Percentiles rank a stretch among this genome's conserved stretches.
Evolutionary conservation across 2,888 invertebrate species (phyloP).

Genomic region (Stratiomys singularior): DNA sequence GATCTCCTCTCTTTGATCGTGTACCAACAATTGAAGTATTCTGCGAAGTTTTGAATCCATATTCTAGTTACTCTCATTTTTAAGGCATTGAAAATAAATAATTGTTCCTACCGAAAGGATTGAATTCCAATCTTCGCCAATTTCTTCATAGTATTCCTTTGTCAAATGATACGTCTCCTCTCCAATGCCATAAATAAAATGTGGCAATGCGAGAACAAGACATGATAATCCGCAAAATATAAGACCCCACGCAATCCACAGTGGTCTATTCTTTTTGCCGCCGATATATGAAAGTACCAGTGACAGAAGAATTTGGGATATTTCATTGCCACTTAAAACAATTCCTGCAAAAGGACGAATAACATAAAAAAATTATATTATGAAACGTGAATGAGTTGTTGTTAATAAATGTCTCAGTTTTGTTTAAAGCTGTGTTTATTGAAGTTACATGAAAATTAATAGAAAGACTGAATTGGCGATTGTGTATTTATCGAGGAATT

Average conservation of each 20-base stretch:
- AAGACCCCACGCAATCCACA: constrained; percentile 74
- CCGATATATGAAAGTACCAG: constrained; percentile 73
- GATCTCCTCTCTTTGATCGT: constrained; percentile 13
- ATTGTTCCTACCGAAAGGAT: background rate
- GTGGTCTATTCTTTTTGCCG: constrained; percentile 73
- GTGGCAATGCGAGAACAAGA: constrained; percentile 71
- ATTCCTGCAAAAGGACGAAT: constrained; percentile 66
- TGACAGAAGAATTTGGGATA: constrained; percentile 74
- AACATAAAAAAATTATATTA: background rate
- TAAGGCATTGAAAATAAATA: background rate
- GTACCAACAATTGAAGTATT: constrained; percentile 12
- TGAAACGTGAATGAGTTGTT: background rate
- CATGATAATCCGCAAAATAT: constrained; percentile 71
- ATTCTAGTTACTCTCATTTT: background rate
- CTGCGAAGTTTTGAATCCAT: background rate
- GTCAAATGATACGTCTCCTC: constrained; percentile 64
- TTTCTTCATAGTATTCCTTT: constrained; percentile 60
- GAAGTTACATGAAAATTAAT: background rate
- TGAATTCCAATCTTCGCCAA: constrained; percentile 18
- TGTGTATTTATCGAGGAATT: too few species aligned
- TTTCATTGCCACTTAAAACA: constrained; percentile 75
- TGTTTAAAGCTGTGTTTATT: background rate
- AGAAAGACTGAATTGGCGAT: too few species aligned
- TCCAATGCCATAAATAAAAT: constrained; percentile 72
- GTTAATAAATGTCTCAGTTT: background rate